Base-by-base conservation (phyloP, 2,888 invertebrate species). In the Limnephilus lunatus region DNA sequence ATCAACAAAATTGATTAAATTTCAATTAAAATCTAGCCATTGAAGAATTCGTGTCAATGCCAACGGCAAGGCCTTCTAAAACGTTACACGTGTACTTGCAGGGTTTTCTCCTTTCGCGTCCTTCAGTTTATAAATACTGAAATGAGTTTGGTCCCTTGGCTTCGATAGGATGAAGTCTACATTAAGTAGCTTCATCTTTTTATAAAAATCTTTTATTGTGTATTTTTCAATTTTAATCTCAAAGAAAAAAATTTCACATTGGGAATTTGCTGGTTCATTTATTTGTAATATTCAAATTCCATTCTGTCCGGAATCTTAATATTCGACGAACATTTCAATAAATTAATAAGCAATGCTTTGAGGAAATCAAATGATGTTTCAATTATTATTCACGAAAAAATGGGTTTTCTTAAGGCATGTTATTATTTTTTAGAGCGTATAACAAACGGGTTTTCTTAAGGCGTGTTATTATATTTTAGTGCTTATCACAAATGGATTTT, bases 331-430 rank as follows among this genome's bases (percentile, higher is more conserved):
- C 68, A 68, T 68, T 68, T 68, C n/a, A 25, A 68, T 68, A 68
- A 68, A 68, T 68, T 68, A 68, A 68, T 68, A 68, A 68, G 68
- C 68, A 68, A 68, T 68, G 68, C n/a, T 68, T 68, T 68, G n/a
- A 68, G 68, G 25, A 68, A 68, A 68, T 68, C 68, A 68, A 68
- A 25, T 25, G 32, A 82, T 82, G 32, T 82, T 82, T 32, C 14
- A 32, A 82, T 82, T 82, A 32, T 82, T 82, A n/a, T 82, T 31
- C 9, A 7, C 19, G 68, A 68, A 25, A 68, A 68, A 68, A 25
- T 25, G 25, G 25, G 9, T 68, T 68, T 68, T 25, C 68, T 2
- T 68, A n/a, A 68, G 11, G 25, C 25, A 9, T 25, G n/a, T 68
- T 68, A 25, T 9, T 68, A 68, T n/a, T 25, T 68, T 25, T 68